Conservation (phyloP, 2,888 invertebrate genomes). For the Lasioglossum villosulum region DNA sequence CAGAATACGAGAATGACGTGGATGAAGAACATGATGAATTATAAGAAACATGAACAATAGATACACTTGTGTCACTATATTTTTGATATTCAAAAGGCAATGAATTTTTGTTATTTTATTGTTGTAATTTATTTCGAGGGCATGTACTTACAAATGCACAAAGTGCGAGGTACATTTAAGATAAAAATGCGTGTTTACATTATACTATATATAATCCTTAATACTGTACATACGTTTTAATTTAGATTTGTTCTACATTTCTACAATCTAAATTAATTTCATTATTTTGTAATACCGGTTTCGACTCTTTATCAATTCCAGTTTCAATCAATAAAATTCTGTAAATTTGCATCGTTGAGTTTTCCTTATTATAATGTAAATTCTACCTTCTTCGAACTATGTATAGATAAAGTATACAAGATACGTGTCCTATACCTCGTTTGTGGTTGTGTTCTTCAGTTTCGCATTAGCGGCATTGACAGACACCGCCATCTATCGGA, state of each 20-base stretch:
- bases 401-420: no score
- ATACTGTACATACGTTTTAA: neutral
- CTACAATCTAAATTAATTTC: neutral
- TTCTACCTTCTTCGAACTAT: neutral
- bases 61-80: slow-evolving; percentile 10
- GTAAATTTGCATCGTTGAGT: neutral
- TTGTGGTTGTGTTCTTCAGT: no score
- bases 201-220: neutral
- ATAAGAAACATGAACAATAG: slow-evolving; percentile 29
- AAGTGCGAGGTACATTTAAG: neutral
- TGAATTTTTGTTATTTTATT: neutral
- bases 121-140: neutral
- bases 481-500: no score
- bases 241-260: neutral
- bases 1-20: slow-evolving; percentile 72
- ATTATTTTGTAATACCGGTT: neutral
- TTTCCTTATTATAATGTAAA: neutral
- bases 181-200: neutral
- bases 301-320: neutral
- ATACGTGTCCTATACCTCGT: no score
- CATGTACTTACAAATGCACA: neutral
- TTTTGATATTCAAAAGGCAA: slow-evolving; percentile 5
- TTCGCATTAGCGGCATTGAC: no score
- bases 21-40: slow-evolving; percentile 50
- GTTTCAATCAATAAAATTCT: neutral